phyloP scores from a whole-genome alignment of 2,113 vertebrate species.

The rat (Rattus norvegicus) region DNA sequence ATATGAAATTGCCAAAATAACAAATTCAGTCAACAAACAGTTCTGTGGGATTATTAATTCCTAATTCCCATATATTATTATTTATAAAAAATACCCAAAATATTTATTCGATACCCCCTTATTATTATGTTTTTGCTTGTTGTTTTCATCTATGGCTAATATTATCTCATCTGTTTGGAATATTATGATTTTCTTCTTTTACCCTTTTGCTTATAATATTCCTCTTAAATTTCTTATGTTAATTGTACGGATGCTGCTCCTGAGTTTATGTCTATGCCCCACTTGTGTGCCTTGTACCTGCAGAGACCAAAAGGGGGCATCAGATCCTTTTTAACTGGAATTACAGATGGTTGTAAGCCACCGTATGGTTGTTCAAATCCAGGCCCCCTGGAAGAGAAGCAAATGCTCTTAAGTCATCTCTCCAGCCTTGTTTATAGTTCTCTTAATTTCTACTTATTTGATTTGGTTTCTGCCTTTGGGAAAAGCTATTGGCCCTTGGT shows the following conservation, averaged over 20 bases:
- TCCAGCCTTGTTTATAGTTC: neutral
- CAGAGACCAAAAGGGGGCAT: neutral
- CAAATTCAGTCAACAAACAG: neutral
- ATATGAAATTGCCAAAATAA: neutral
- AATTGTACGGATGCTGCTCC: neutral
- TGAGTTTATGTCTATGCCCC: neutral
- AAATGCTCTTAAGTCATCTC: neutral
- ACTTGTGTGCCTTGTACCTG: neutral
- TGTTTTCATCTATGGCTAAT: neutral
- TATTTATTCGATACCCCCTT: neutral
- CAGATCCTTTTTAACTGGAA: neutral
- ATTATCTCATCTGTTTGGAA: neutral
- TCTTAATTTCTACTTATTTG: neutral
- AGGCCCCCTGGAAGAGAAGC: neutral
- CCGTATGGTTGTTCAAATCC: neutral
- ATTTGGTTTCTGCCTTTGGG: neutral
- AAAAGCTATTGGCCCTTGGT: neutral
- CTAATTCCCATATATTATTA: neutral
- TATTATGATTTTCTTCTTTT: conserved; percentile 24
- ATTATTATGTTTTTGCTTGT: neutral
- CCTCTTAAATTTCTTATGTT: neutral
- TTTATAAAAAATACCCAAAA: conserved; percentile 31
- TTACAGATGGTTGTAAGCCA: neutral
- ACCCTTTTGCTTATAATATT: neutral
- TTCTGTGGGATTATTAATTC: conserved; percentile 31